These are phyloP conservation scores for Larimichthys crocea DNA, from an alignment of 2,113 vertebrate genomes.

Conservation along the genomic window DNA sequence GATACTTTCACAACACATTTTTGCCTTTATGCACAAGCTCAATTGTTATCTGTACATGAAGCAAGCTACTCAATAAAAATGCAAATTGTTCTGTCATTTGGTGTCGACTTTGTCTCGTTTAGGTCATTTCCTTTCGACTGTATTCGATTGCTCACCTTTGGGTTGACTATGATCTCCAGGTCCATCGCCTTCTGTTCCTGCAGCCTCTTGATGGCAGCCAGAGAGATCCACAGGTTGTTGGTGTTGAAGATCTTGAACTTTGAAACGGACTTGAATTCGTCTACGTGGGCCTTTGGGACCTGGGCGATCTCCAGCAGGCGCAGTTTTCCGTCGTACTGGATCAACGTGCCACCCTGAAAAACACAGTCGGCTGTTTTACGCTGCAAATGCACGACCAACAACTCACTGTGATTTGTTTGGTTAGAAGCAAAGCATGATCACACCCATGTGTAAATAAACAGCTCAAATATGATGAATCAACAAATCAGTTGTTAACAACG, in stretches of 20 bases:
- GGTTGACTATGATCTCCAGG: conserved; percentile 98
- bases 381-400: no score
- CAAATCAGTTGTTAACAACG: not conserved
- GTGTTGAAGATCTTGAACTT: conserved; percentile 99
- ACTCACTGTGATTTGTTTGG: no score
- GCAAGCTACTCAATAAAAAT: not conserved
- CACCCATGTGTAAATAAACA: not conserved
- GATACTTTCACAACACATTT: not conserved
- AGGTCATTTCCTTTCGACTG: not conserved
- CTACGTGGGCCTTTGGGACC: conserved; percentile 96
- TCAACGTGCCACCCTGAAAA: conserved; percentile 94
- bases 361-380: not conserved
- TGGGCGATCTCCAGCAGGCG: conserved; percentile 98
- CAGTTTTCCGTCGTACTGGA: conserved; percentile 95
- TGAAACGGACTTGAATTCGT: conserved; percentile 98
- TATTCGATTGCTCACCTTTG: conserved; percentile 86
- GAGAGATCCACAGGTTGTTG: conserved; percentile 97
- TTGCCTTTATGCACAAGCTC: not conserved
- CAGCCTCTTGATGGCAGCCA: conserved; percentile 94
- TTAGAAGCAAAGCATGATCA: not conserved
- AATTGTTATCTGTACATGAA: not conserved
- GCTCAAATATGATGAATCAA: no score
- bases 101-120: not conserved
- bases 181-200: conserved; percentile 94
- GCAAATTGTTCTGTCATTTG: not conserved